phyloP scores from a whole-genome alignment of 2,113 vertebrate genomes.

The Cricetomys ansorgei region DNA sequence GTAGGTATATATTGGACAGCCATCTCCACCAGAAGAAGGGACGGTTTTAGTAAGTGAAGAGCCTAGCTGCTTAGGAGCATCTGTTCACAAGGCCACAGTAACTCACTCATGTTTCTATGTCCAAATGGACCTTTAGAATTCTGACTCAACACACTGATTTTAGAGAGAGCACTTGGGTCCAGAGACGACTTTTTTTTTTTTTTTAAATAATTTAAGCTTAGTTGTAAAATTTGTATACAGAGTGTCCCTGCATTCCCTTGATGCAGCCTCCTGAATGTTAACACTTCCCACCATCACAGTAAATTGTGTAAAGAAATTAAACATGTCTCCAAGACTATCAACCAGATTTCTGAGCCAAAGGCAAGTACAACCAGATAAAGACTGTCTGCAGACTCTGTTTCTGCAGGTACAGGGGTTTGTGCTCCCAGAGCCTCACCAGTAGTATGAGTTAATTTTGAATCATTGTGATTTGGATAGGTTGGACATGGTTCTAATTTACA shows the following conservation, averaged over 20 bases:
- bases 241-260: background rate
- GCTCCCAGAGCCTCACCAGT: background rate
- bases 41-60: background rate
- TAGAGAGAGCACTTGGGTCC: background rate
- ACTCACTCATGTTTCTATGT: background rate
- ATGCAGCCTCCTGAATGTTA: background rate
- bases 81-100: too few relatives aligned
- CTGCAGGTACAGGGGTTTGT: accelerated
- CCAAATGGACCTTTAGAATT: background rate
- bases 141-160: background rate
- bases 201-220: background rate
- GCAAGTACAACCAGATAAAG: background rate
- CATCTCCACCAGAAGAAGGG: background rate
- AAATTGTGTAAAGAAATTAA: background rate
- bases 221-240: background rate
- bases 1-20: accelerated
- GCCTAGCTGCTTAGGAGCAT: background rate
- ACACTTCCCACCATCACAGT: background rate
- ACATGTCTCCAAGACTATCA: background rate
- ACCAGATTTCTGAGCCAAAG: background rate
- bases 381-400: background rate
- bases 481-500: slow-evolving; percentile 1
- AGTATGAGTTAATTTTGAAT: background rate
- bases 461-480: background rate
- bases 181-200: background rate